phyloP scores from a whole-genome alignment of 1,140 invertebrate species.

The Lineus longissimus region DNA sequence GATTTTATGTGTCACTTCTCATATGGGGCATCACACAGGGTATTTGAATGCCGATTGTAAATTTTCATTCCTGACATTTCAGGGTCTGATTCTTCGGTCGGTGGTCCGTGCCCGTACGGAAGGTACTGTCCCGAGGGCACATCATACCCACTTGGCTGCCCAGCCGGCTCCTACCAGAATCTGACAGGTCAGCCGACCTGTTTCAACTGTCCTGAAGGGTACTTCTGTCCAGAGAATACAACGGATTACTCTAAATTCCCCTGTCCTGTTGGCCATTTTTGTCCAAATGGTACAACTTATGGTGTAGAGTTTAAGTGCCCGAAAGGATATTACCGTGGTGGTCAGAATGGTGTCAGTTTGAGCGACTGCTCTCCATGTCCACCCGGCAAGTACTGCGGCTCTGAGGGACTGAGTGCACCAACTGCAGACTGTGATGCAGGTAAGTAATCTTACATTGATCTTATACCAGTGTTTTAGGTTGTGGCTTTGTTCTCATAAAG shows the following conservation, averaged over 20 bases:
- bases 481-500: neutral
- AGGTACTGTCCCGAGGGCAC: conserved; percentile 47
- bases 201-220: conserved; percentile 36
- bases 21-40: too few species aligned
- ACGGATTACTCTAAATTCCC: conserved; percentile 38
- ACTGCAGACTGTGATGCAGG: conserved; percentile 41
- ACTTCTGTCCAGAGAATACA: conserved; percentile 46
- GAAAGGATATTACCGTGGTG: conserved; percentile 34
- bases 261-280: conserved; percentile 43
- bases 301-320: conserved; percentile 40
- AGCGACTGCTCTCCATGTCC: conserved; percentile 43
- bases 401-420: conserved; percentile 27
- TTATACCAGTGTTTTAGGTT: neutral
- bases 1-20: too few species aligned
- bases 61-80: conserved; percentile 7
- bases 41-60: too few species aligned
- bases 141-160: conserved; percentile 38
- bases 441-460: conserved; percentile 12
- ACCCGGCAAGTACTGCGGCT: conserved; percentile 38
- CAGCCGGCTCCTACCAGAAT: conserved; percentile 45
- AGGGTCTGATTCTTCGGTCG: conserved; percentile 35
- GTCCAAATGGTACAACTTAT: conserved; percentile 37
- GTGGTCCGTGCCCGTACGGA: conserved; percentile 43
- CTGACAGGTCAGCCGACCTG: conserved; percentile 37
- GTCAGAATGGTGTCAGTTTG: conserved; percentile 23